These are phyloP conservation scores for Pterobdella sp. DNA, from an alignment of 2,888 invertebrate species.

Conservation along the genomic window DNA sequence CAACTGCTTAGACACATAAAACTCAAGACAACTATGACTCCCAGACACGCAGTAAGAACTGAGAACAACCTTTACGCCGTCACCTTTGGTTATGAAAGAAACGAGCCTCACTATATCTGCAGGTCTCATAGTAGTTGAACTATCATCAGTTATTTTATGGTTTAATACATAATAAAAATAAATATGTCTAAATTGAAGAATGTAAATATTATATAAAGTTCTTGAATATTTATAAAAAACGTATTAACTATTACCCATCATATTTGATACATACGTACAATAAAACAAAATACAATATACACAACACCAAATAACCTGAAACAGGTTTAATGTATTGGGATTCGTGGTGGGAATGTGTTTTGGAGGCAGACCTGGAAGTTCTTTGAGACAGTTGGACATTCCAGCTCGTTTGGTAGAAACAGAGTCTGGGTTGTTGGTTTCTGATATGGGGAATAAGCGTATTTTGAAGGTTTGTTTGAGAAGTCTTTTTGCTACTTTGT, in stretches of 20 bases:
- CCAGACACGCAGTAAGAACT: slow-evolving; percentile 16
- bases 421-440: neutral
- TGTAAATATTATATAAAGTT: too few relatives aligned
- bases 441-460: slow-evolving; percentile 17
- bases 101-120: slow-evolving; percentile 16
- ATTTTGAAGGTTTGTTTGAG: slow-evolving; percentile 12
- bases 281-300: neutral
- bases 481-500: too few relatives aligned
- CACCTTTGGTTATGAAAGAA: slow-evolving; percentile 1
- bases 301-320: neutral
- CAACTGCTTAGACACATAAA: neutral
- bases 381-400: slow-evolving; percentile 6
- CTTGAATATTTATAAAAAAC: too few relatives aligned
- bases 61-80: slow-evolving; percentile 1
- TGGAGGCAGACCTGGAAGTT: slow-evolving; percentile 16
- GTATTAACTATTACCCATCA: too few relatives aligned
- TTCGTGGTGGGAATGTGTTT: slow-evolving; percentile 17
- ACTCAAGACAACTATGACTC: neutral
- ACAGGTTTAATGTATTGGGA: slow-evolving; percentile 12
- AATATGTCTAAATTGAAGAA: too few relatives aligned
- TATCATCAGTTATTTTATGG: too few relatives aligned
- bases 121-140: too few relatives aligned
- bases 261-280: neutral
- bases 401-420: slow-evolving; percentile 9
- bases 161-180: neutral